Percentiles rank a stretch among this genome's conserved stretches.
These are phyloP conservation scores for Melikaiella ostensackeni DNA, from an alignment of 2,888 invertebrate species.

Conservation along the genomic window DNA sequence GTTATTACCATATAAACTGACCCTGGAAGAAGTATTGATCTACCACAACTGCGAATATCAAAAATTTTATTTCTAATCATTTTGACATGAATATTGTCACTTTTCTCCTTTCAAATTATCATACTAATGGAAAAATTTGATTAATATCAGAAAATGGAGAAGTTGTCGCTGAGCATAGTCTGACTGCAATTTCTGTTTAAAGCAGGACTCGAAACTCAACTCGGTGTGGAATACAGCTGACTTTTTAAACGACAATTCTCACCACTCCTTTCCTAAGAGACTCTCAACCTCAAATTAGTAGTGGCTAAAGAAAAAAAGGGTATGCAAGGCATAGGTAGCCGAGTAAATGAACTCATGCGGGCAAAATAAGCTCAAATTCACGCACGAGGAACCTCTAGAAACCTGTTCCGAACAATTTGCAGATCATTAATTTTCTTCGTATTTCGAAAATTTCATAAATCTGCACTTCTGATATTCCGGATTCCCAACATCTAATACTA, in stretches of 20 bases:
- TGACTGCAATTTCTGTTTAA: slow-evolving; percentile 27
- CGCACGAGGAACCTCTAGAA: neutral
- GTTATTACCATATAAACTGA: neutral
- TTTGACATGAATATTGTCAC: neutral
- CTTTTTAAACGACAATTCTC: slow-evolving; percentile 20
- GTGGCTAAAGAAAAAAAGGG: neutral
- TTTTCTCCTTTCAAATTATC: slow-evolving; percentile 9
- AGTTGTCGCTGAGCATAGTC: slow-evolving; percentile 19
- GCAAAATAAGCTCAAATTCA: neutral
- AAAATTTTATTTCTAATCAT: neutral
- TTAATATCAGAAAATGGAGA: slow-evolving; percentile 25
- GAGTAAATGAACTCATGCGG: neutral
- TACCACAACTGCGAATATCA: neutral
- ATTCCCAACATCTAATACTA: neutral
- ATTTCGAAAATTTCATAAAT: neutral
- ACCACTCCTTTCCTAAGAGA: slow-evolving; percentile 1
- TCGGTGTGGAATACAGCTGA: neutral
- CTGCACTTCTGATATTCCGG: neutral
- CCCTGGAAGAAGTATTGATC: neutral
- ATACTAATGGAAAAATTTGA: slow-evolving; percentile 22
- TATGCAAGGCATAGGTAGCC: neutral
- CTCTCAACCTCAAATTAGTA: neutral
- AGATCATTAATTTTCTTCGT: neutral
- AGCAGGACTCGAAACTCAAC: slow-evolving; percentile 19
- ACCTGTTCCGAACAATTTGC: neutral